Conservation (phyloP, 2,797 vertebrate genomes). For the Anguilla pacifica region DNA sequence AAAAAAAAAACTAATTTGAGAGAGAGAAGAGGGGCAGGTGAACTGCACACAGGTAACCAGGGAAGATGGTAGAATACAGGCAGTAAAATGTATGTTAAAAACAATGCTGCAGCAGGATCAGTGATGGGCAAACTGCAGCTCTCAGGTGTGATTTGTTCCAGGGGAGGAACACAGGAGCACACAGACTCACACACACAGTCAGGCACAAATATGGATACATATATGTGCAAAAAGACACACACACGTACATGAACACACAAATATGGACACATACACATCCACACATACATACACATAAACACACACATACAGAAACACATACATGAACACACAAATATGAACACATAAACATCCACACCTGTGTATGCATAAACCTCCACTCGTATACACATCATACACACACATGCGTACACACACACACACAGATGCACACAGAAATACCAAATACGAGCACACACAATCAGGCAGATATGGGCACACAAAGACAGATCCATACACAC, state of each 20-base stretch:
- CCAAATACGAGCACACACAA: too few relatives aligned
- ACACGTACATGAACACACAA: too few relatives aligned
- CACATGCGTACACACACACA: too few relatives aligned
- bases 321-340: not conserved
- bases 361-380: not conserved
- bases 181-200: not conserved
- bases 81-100: not conserved
- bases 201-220: too few relatives aligned
- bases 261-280: not conserved
- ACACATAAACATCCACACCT: not conserved
- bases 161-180: not conserved
- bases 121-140: not conserved
- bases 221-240: too few relatives aligned
- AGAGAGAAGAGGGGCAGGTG: not conserved
- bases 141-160: not conserved
- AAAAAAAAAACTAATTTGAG: not conserved
- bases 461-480: not conserved
- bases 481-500: too few relatives aligned
- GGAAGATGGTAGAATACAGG: not conserved
- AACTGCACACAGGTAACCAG: not conserved
- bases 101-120: not conserved
- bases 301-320: not conserved
- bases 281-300: not conserved
- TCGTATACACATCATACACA: too few relatives aligned
- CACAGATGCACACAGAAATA: too few relatives aligned